Evolutionary conservation across 1,140 invertebrate species (phyloP), one percentile per base, ranked within the genome.

Genomic region (Trichoplusia ni): DNA sequence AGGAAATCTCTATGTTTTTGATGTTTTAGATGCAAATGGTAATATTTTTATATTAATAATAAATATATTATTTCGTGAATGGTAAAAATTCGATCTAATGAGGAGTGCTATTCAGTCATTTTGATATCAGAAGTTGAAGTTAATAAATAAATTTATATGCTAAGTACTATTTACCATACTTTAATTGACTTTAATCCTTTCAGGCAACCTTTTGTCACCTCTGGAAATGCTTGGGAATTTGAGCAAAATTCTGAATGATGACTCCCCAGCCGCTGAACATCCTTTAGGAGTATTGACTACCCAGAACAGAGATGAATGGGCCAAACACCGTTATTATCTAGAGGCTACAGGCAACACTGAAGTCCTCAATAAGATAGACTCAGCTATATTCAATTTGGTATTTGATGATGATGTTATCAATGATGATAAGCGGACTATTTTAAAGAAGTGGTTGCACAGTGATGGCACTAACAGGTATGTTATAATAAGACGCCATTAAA

Each of bases 1-100:
- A 76, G 98, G 98, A 21, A 91, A 98, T 83, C 96, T 99, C 84
- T 99, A 98, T 89, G 86, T 93, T 0, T 96, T 99, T 90, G 94
- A 98, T 92, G 95, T 98, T 6, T 85, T 99, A 9, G 95, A 99
- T 90, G 84, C 92, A 69, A 91, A 95, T 91, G 97, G 96, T 93
- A 90, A 73, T 59, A 47, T 29, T 46, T 40, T 31, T 16, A 27
- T 18, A 11, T 11, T 27, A 25, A 25, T 29, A 13, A 13, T 38
- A 7, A 8, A n/a, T n/a, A n/a, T n/a, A n/a, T n/a, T n/a, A n/a
- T n/a, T n/a, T n/a, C n/a, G n/a, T n/a, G n/a, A n/a, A n/a, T n/a
- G 25, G 7, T 27, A 27, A 27, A 27, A 27, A 27, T 7, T 27
- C n/a, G n/a, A n/a, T 4, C 25, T 4, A 27, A 4, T 27, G 25